Evolutionary conservation across 2,113 vertebrate species (phyloP).

Genomic region (Camelus dromedarius): DNA sequence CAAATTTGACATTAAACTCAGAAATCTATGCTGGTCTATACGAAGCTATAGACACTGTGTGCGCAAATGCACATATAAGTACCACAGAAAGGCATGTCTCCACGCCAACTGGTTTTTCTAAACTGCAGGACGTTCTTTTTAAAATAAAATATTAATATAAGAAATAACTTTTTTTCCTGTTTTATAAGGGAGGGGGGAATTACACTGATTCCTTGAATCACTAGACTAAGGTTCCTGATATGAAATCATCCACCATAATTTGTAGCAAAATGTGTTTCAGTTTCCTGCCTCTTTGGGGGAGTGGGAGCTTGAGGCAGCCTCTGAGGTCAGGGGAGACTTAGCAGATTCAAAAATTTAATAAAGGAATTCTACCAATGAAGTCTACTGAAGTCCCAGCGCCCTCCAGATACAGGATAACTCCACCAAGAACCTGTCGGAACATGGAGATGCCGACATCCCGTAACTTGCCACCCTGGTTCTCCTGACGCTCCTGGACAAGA

Average conservation of each 20-base stretch:
- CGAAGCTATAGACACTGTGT: not conserved
- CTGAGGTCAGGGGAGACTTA: not conserved
- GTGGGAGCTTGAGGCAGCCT: rapidly evolving
- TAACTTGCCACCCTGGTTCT: not conserved
- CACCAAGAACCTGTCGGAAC: not conserved
- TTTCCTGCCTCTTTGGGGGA: not conserved
- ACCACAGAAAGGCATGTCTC: not conserved
- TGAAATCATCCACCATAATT: not conserved
- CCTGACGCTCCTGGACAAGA: not conserved
- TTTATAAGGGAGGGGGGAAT: not conserved
- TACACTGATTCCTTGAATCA: not conserved
- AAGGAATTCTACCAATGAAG: not conserved
- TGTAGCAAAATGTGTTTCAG: not conserved
- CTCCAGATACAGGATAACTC: no score
- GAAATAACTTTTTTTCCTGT: not conserved
- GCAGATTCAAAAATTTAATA: not conserved
- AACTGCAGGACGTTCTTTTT: not conserved
- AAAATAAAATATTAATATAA: not conserved
- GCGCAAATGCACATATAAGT: no score
- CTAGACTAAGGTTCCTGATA: not conserved
- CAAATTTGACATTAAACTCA: not conserved
- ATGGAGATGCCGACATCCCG: not conserved
- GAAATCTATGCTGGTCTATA: not conserved
- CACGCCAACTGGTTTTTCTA: not conserved
- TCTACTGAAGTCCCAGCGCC: not conserved